Evolutionary conservation across 2,888 invertebrate species (phyloP), one percentile per base, ranked within the genome.

Genomic region (Diarsia dahlii): DNA sequence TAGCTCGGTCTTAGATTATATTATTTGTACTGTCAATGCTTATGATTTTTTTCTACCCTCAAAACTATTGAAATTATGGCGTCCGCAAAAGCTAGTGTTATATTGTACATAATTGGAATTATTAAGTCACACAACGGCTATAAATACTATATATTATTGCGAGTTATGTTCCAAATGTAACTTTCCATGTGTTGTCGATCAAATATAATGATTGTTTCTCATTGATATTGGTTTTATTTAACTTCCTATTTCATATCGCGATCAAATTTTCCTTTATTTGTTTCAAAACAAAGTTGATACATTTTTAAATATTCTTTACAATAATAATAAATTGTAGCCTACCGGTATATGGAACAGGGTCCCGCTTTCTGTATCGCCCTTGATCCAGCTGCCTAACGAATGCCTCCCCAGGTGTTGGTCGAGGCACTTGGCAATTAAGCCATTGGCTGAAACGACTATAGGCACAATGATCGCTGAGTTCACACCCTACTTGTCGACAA

Each of bases 141-240:
- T 77, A 80, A 62, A 68, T 73, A 68, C 12, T 60, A 62, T 6
- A 45, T 66, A 80, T 5, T 15, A 65, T 72, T 46, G 50, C 67
- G 66, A 67, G 66, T 80, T 74, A 65, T 63, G 64, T 64, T 84
- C 54, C 54, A 65, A 74, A 81, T 65, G 63, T 74, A 74, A 81
- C 48, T 70, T 71, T 54, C 64, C 62, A 63, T 75, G 78, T 84
- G 81, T 84, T 88, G 85, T 85, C 82, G 72, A 86, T 78, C 71
- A 85, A 87, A 87, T 88, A 84, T 68, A 85, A 83, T 81, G 52
- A 76, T 84, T 78, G 81, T 87, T 83, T 78, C 79, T 78, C 72
- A 78, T 60, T 72, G 9, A 50, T 65, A 23, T 45, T 78, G 20
- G 28, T 73, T 72, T 84, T 73, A 67, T 83, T 82, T 46, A 56